These are phyloP conservation scores for Sebastes minor DNA, from an alignment of 2,797 vertebrate genomes.

Conservation along the genomic window DNA sequence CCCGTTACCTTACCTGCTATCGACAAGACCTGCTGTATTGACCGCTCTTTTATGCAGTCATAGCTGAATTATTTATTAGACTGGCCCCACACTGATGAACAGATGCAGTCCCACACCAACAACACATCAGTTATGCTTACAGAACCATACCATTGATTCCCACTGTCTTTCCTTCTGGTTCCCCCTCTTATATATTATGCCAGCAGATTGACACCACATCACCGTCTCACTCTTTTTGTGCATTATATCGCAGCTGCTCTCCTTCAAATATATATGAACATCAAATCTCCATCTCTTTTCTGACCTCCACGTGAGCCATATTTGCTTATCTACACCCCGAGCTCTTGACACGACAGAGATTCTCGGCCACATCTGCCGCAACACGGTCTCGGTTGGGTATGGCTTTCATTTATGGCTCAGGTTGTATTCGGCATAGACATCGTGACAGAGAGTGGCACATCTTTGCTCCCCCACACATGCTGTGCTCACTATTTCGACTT, in stretches of 20 bases:
- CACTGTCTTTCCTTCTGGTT: conserved; percentile 6
- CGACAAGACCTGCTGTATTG: conserved; percentile 46
- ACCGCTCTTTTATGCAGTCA: conserved; percentile 59
- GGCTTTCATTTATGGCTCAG: conserved; percentile 34
- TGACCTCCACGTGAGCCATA: conserved; percentile 23
- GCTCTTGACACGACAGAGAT: conserved; percentile 39
- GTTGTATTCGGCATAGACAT: conserved; percentile 28
- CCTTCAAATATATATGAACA: conserved; percentile 27
- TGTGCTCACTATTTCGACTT: conserved; percentile 41
- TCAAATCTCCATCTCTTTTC: conserved; percentile 17
- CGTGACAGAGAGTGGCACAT: conserved; percentile 22
- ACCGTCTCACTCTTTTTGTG: conserved; percentile 10
- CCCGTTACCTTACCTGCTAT: conserved; percentile 38
- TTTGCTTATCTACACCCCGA: conserved; percentile 45
- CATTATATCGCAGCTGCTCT: conserved; percentile 6
- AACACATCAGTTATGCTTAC: conserved; percentile 42
- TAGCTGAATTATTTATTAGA: conserved; percentile 71
- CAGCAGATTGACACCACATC: conserved; percentile 32
- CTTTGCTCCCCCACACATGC: conserved; percentile 12
- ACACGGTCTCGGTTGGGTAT: conserved; percentile 11
- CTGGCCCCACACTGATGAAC: conserved; percentile 45
- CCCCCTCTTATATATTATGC: conserved; percentile 12
- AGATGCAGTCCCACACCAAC: conserved; percentile 39
- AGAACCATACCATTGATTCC: conserved; percentile 26
- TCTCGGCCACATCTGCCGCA: conserved; percentile 17